Conservation (phyloP, 2,888 invertebrate species). For the Pristionchus maxplancki region DNA sequence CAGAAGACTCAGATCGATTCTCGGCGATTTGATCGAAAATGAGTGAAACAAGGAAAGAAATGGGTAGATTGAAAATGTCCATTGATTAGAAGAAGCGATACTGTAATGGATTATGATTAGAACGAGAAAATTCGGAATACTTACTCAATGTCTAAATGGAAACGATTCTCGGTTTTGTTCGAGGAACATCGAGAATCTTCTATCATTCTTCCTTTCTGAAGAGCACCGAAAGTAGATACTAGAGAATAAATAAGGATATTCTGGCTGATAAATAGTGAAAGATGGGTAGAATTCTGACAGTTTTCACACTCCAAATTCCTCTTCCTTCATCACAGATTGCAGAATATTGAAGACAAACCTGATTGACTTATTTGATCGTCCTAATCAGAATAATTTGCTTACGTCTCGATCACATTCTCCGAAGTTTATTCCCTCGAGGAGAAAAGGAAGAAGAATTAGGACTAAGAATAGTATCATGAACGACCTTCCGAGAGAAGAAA, state of each 20-base stretch:
- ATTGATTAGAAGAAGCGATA: neutral
- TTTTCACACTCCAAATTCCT: neutral
- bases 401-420: neutral
- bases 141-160: neutral
- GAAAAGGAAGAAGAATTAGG: neutral
- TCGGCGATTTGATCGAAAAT: neutral
- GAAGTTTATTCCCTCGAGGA: neutral
- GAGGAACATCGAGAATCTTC: neutral
- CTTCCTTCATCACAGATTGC: neutral
- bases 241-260: neutral
- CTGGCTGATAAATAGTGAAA: neutral
- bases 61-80: neutral
- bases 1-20: neutral
- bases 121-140: neutral
- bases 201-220: neutral
- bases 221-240: neutral
- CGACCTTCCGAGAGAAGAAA: slow-evolving; percentile 1
- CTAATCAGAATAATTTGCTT: neutral
- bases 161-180: neutral
- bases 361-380: neutral
- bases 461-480: neutral
- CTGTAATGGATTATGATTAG: neutral
- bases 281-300: neutral
- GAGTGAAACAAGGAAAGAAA: neutral
- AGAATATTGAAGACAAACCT: neutral